Base-by-base conservation (phyloP, 2,797 vertebrate species). In the Benthosema pterotum region DNA sequence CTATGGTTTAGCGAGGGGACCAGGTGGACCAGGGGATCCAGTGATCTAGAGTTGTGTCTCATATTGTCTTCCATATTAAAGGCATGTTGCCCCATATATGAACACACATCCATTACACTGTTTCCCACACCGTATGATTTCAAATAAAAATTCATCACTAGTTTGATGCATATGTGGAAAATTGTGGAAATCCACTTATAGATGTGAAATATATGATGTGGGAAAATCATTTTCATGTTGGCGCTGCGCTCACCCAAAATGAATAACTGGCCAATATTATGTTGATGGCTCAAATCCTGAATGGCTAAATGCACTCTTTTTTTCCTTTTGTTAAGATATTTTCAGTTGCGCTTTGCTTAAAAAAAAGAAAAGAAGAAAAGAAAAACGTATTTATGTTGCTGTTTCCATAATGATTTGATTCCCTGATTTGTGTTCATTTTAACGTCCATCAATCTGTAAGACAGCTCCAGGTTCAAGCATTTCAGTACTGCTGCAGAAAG, bases 261-360 rank as follows among this genome's bases (percentile, higher is more conserved):
- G 68, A 76, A 61, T 4, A 63, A 42, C 74, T 71, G 67, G 67
- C 69, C 56, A 28, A 48, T 48, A 54, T 59, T 67, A 48, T 48
- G 56, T 59, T 67, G 58, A 71, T 66, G 62, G 25, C 32, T 72
- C 38, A 52, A n/a, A 48, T 57, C 65, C 63, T 59, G 66, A 86
- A 77, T 75, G 74, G 73, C 83, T 47, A 49, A 58, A 16, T 9
- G 42, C 52, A 16, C 22, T 70, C 43, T 70, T 72, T 71, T 75
- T 88, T 60, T 43, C n/a, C n/a, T n/a, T n/a, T 16, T 83, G 82
- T 89, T 57, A 78, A 83, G 83, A 52, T 9, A 65, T 87, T 88
- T 88, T 83, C 83, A 75, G 58, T 65, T 72, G 55, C 58, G 74
- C 82, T 87, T 83, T 72, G 81, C 72, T 83, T 81, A 78, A 55